These are phyloP conservation scores for Ursus arctos DNA, from an alignment of 2,113 vertebrate species.

Conservation along the genomic window DNA sequence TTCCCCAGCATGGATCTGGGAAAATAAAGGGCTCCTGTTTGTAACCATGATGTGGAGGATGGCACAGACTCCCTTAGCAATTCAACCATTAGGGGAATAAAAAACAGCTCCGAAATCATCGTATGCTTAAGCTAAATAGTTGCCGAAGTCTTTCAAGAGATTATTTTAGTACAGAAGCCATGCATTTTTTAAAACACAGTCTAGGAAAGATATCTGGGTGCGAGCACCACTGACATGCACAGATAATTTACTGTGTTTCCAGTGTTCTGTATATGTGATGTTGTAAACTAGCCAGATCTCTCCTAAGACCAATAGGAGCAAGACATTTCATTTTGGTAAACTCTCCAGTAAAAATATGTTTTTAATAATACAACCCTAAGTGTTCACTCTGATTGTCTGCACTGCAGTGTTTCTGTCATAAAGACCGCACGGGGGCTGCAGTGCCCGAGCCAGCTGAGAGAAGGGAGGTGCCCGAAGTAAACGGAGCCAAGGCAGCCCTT, in stretches of 20 bases:
- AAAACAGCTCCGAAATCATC: not conserved
- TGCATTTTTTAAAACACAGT: not conserved
- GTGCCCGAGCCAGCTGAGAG: not conserved
- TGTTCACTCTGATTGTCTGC: not conserved
- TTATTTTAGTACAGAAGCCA: not conserved
- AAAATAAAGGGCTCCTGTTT: not conserved
- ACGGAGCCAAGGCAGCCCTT: not conserved
- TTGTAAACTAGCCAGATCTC: not conserved
- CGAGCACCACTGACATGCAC: rapidly evolving
- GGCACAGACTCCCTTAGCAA: not conserved
- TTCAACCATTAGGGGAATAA: not conserved
- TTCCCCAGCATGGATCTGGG: not conserved
- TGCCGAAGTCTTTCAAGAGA: not conserved
- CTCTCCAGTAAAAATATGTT: slow-evolving; percentile 53
- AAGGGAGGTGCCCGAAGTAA: not conserved
- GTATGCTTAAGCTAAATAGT: rapidly evolving
- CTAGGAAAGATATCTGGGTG: not conserved
- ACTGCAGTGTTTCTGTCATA: not conserved
- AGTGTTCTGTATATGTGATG: not conserved
- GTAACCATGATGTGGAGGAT: rapidly evolving
- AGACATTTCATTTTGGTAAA: not conserved
- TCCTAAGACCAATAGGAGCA: not conserved
- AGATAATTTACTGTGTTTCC: not conserved
- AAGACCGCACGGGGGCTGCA: not conserved
- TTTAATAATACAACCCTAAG: slow-evolving; percentile 10